A percentile compares a stretch with the other conserved stretches of the same genome.
These are phyloP conservation scores for Slavum lentiscoides DNA, from an alignment of 2,888 invertebrate species.

Conservation along the genomic window DNA sequence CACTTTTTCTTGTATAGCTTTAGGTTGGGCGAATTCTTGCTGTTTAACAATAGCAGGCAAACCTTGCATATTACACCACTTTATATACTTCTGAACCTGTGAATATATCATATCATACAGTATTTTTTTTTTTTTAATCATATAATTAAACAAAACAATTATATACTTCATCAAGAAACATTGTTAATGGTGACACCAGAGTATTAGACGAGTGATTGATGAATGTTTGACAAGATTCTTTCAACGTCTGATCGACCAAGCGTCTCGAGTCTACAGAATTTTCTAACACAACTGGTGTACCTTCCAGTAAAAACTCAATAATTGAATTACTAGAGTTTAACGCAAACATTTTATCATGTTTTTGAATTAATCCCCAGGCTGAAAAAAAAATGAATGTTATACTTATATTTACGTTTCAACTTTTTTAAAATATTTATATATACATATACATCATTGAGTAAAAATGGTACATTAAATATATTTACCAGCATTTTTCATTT, in stretches of 20 bases:
- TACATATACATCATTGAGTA: neutral
- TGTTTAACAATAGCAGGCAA: conserved; percentile 56
- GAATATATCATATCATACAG: neutral
- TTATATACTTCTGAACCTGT: conserved; percentile 52
- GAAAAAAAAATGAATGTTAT: conserved; percentile 55
- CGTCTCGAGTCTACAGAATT: conserved; percentile 91
- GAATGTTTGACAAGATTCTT: conserved; percentile 84
- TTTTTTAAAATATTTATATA: neutral
- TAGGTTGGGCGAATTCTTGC: conserved; percentile 71
- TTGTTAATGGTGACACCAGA: conserved; percentile 74
- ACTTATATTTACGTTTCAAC: neutral
- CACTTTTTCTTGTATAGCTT: conserved; percentile 73
- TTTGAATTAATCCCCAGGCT: conserved; percentile 65
- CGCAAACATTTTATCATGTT: conserved; percentile 83
- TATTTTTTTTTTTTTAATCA: neutral
- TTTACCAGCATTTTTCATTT: conserved; percentile 80
- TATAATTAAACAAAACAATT: neutral
- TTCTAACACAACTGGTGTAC: conserved; percentile 91
- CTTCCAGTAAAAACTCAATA: conserved; percentile 87
- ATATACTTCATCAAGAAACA: conserved; percentile 74
- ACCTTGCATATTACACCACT: conserved; percentile 51
- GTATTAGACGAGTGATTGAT: conserved; percentile 78
- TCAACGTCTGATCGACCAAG: conserved; percentile 91
- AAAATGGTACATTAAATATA: neutral
- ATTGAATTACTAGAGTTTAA: conserved; percentile 86